A percentile compares a stretch with the other conserved stretches of the same genome.
Conservation (phyloP, 2,888 invertebrate genomes). For the Sialis fuliginosa region DNA sequence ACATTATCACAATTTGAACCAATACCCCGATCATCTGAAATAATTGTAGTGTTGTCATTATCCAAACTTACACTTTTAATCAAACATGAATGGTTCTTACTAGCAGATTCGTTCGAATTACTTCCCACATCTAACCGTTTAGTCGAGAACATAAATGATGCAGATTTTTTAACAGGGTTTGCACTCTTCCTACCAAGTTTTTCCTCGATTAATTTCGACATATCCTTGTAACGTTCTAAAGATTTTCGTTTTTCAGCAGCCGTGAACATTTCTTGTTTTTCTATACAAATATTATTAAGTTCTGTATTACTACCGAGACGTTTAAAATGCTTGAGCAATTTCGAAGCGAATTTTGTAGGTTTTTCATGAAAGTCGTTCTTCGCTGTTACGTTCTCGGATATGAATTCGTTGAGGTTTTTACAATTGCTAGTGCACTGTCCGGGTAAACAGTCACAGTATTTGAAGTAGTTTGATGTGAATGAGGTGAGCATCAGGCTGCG, state of each 20-base stretch:
- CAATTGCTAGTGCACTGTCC: background rate
- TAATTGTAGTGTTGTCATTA: constrained; percentile 5
- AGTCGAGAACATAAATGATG: constrained; percentile 22
- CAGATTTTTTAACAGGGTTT: constrained; percentile 22
- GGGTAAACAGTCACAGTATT: background rate
- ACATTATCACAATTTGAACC: constrained; percentile 9
- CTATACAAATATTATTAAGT: constrained; percentile 14
- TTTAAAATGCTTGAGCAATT: constrained; percentile 47
- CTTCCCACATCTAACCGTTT: constrained; percentile 18
- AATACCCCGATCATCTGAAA: too few species aligned
- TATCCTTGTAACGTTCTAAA: constrained; percentile 52
- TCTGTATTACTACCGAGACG: constrained; percentile 30
- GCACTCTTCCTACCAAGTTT: constrained; percentile 33
- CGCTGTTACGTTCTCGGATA: too few species aligned
- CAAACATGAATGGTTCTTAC: constrained; percentile 5
- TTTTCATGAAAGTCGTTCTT: too few species aligned
- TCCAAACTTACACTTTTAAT: background rate
- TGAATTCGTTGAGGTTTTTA: background rate
- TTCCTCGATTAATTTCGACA: constrained; percentile 52
- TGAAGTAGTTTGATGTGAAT: background rate
- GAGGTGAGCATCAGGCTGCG: background rate
- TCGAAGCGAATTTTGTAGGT: constrained; percentile 17
- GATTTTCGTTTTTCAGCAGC: constrained; percentile 43
- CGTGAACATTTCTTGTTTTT: background rate
- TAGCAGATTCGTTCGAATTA: constrained; percentile 13